Base-by-base conservation (phyloP, 1,140 invertebrate genomes). In the Euborellia annulipes region DNA sequence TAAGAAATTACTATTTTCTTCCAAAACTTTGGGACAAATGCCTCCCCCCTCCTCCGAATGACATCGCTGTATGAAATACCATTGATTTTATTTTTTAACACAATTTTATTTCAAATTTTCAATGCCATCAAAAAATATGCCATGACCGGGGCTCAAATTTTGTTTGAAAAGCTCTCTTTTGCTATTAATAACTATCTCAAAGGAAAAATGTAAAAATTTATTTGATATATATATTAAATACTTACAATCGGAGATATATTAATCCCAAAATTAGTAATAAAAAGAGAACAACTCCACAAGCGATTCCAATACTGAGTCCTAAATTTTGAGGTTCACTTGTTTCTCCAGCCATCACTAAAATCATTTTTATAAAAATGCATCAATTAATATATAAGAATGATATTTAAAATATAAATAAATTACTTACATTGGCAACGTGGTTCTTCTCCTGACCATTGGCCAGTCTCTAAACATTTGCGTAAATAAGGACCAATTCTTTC, bases 371-470 rank as follows among this genome's bases (percentile, higher is more conserved):
- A n/a, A 27, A 44, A 40, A 47, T 46, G 48, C 45, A 45, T 37
- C 13, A 40, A 49, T 4, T 1, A 16, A 11, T 1, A 27, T 6
- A 27, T 6, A 27, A 27, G 11, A 27, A 27, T 6, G 11, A 27
- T 6, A 27, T 27, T 27, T 6, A 27, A 27, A 27, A 27, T 27
- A 27, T 27, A 4, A 27, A 1, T 22, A 13, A 6, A 50, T 32
- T 39, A 57, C 53, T 63, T 59, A 78, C 74, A 58, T 64, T 85
- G 73, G 61, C 85, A 85, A 54, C 64, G 70, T 0, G 85, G 80
- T 53, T 86, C 79, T 14, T 84, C 79, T 2, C 83, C 85, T 7
- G 82, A 86, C 87, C 86, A 91, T 11, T 70, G 63, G 3, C 82
- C 85, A 45, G 79, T 80, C 40, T 87, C 83, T 55, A 79, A 65